phyloP scores from a whole-genome alignment of 2,888 invertebrate genomes.

The Encarsia formosa region DNA sequence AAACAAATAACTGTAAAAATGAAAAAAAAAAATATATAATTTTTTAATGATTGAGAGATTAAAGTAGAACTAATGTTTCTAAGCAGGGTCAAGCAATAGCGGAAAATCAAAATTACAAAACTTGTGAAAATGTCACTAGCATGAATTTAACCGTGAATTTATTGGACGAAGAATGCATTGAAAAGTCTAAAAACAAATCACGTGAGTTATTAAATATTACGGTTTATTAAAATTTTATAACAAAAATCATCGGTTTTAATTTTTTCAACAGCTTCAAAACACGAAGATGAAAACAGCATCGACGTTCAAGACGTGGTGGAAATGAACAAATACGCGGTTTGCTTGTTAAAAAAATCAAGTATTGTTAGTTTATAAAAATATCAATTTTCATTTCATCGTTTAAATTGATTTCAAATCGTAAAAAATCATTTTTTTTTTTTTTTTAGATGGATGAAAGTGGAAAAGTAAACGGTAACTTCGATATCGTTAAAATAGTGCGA shows the following conservation, averaged over 20 bases:
- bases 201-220: background rate
- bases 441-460: slow-evolving; percentile 14
- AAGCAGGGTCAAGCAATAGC: background rate
- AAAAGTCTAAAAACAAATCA: background rate
- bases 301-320: slow-evolving; percentile 5
- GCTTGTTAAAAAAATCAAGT: slow-evolving; percentile 16
- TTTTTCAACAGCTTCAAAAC: slow-evolving; percentile 2
- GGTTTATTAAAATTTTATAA: background rate
- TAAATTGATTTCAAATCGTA: background rate
- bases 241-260: too few relatives aligned
- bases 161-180: slow-evolving; percentile 12
- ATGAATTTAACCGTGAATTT: slow-evolving; percentile 10
- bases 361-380: slow-evolving; percentile 14
- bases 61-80: too few relatives aligned
- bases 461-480: slow-evolving; percentile 8
- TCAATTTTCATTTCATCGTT: background rate
- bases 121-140: slow-evolving; percentile 13
- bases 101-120: background rate
- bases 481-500: slow-evolving; percentile 14
- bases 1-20: too few relatives aligned
- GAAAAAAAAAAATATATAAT: too few relatives aligned
- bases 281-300: slow-evolving; percentile 1
- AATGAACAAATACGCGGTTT: slow-evolving; percentile 15
- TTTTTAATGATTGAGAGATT: too few relatives aligned
- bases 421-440: background rate